phyloP scores from a whole-genome alignment of 2,888 invertebrate genomes.

The Dicroscelio sp. region DNA sequence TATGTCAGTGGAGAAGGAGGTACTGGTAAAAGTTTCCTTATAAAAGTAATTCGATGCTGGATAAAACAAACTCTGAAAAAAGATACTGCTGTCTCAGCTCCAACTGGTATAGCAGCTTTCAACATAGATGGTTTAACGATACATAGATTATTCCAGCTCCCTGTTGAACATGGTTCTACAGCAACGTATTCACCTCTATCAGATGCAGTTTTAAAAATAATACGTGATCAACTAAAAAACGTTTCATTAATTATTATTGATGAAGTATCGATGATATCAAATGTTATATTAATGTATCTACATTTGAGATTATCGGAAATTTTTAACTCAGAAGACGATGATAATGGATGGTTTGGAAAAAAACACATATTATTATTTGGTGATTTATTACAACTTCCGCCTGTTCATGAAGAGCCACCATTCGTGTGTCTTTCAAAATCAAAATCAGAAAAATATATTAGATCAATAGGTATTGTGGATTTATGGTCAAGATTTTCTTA shows the following conservation, averaged over 20 bases:
- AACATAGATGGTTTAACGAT: conserved; percentile 88
- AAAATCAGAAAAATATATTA: conserved; percentile 82
- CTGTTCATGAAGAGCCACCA: conserved; percentile 81
- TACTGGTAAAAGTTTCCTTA: conserved; percentile 86
- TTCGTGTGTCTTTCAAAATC: conserved; percentile 79
- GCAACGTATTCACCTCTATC: neutral
- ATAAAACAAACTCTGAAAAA: conserved; percentile 76
- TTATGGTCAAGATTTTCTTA: conserved; percentile 79
- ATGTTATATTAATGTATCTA: no score
- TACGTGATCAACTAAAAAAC: no score
- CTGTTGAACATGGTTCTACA: neutral
- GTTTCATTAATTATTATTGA: no score
- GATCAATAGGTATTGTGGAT: conserved; percentile 81
- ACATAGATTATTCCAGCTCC: conserved; percentile 79
- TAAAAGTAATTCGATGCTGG: conserved; percentile 4
- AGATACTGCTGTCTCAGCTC: conserved; percentile 86
- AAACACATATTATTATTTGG: no score
- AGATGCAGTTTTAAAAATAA: no score
- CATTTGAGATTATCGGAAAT: no score
- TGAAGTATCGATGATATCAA: no score
- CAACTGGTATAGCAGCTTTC: conserved; percentile 89
- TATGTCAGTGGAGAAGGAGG: conserved; percentile 86
- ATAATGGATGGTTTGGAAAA: no score
- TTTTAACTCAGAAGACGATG: no score
- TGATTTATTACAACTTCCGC: no score